These are phyloP conservation scores for Pseudochromis fuscus DNA, from an alignment of 2,797 vertebrate genomes.

Conservation along the genomic window DNA sequence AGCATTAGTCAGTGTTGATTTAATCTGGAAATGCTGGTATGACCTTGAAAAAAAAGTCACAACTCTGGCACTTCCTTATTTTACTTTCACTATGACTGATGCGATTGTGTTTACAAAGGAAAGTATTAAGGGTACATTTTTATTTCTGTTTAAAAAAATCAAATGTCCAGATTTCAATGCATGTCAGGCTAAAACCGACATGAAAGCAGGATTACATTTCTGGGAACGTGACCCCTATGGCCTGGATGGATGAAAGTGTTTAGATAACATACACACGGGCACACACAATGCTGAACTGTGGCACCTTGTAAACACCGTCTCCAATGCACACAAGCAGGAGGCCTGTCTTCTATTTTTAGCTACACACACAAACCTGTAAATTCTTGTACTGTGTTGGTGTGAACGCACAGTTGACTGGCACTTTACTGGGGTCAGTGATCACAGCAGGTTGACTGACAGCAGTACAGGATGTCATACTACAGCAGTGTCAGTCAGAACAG, in stretches of 20 bases:
- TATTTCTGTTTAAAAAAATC: background rate
- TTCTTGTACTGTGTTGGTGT: background rate
- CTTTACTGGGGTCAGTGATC: slow-evolving; percentile 32
- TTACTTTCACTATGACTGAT: background rate
- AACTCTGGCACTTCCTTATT: background rate
- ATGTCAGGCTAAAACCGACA: slow-evolving; percentile 15
- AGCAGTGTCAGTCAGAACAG: slow-evolving; percentile 18
- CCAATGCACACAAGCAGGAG: slow-evolving; percentile 16
- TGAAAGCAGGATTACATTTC: slow-evolving; percentile 9
- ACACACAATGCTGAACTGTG: slow-evolving; percentile 5
- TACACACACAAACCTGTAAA: slow-evolving; percentile 8
- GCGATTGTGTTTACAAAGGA: slow-evolving; percentile 22
- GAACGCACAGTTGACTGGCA: slow-evolving; percentile 8
- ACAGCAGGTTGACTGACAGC: slow-evolving; percentile 5
- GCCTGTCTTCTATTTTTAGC: slow-evolving; percentile 44
- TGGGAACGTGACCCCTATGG: slow-evolving; percentile 38
- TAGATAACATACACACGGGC: slow-evolving; percentile 47
- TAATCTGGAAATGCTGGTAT: background rate
- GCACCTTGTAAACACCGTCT: slow-evolving; percentile 44
- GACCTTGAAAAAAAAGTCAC: slow-evolving; percentile 13
- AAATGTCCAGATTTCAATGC: slow-evolving; percentile 9
- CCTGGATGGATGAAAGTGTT: slow-evolving; percentile 41
- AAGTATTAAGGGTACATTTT: background rate
- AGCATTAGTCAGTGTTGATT: background rate
- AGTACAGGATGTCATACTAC: background rate